phyloP scores from a whole-genome alignment of 2,888 invertebrate genomes.

The Argyresthia albistria region DNA sequence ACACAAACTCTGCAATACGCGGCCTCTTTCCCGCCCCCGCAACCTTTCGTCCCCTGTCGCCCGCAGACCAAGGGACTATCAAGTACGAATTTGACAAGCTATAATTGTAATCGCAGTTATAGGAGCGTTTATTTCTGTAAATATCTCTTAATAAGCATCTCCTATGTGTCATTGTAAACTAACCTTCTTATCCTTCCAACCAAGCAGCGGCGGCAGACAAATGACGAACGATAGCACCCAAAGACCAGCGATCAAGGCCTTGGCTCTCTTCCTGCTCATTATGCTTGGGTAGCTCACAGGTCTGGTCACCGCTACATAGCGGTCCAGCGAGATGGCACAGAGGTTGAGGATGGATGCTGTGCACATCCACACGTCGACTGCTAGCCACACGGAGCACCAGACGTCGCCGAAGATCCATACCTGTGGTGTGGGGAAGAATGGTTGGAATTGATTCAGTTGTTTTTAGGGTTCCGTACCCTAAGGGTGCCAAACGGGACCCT shows the following conservation, averaged over 20 bases:
- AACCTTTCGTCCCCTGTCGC: no score
- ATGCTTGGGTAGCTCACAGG: constrained; percentile 96
- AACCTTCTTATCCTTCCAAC: constrained; percentile 84
- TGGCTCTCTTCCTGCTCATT: constrained; percentile 88
- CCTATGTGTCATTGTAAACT: constrained; percentile 5
- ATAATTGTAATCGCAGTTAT: no score
- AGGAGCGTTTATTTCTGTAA: no score
- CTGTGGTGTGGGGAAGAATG: constrained; percentile 39
- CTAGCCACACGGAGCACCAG: constrained; percentile 97
- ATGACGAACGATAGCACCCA: constrained; percentile 98
- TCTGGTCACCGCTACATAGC: constrained; percentile 97
- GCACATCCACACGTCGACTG: constrained; percentile 99
- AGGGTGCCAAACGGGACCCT: no score
- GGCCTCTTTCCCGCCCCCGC: no score
- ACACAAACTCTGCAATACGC: no score
- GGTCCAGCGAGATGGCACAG: constrained; percentile 94
- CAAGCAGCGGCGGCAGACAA: constrained; percentile 95
- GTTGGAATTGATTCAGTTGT: background rate
- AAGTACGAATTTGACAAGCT: no score
- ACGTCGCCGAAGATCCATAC: constrained; percentile 97
- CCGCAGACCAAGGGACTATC: no score
- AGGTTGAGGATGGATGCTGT: constrained; percentile 97
- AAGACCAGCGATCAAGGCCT: constrained; percentile 89
- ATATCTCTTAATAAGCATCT: no score
- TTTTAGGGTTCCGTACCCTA: no score